Base-by-base conservation (phyloP, 2,113 vertebrate genomes). In the Takifugu bimaculatus region DNA sequence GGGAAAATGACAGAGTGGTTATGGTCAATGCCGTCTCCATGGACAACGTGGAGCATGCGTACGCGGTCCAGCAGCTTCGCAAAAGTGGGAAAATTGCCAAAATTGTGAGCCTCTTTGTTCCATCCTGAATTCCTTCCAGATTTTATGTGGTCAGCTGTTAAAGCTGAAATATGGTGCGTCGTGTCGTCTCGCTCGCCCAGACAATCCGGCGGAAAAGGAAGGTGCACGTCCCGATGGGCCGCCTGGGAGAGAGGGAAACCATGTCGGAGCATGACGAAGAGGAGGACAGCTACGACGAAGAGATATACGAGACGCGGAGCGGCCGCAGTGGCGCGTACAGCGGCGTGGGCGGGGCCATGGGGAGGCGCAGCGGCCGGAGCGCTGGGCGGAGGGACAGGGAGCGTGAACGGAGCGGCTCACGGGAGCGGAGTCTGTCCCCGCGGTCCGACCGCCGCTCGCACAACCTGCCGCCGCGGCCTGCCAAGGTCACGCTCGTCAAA, bases 41-140 rank as follows among this genome's bases (percentile, higher is more conserved):
- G 97, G 96, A 99, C 88, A 98, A 99, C 20, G 97, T 98, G 49
- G 97, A 99, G 71, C 97, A 99, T 28, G 97, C 96, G 0, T 98
- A 98, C 74, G 97, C 97, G 64, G 97, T 99, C 70, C 96, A 99
- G 82, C 97, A 99, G 79, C 90, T 99, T 74, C 94, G 97, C 68
- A 99, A 98, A 88, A 99, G 97, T 79, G 97, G 97, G 61, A 99
- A 99, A 92, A 97, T 96, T 84, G 97, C 96, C 88, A 97, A 97
- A 93, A 98, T 99, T 50, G 97, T 99, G 89, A 94, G 97, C 94
- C 35, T 74, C n/a, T 25, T 48, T 3, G 13, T 55, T 13, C 5
- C 14, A 26, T 53, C 45, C 51, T 66, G 13, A 47, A 32, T 29
- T 53, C 26, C 32, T 13, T 25, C 10, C 35, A 39, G 35, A 39